Percentiles rank a stretch among this genome's conserved stretches.
Evolutionary conservation across 2,113 vertebrate genomes (phyloP).

Genomic region (Actinemys pallida): DNA sequence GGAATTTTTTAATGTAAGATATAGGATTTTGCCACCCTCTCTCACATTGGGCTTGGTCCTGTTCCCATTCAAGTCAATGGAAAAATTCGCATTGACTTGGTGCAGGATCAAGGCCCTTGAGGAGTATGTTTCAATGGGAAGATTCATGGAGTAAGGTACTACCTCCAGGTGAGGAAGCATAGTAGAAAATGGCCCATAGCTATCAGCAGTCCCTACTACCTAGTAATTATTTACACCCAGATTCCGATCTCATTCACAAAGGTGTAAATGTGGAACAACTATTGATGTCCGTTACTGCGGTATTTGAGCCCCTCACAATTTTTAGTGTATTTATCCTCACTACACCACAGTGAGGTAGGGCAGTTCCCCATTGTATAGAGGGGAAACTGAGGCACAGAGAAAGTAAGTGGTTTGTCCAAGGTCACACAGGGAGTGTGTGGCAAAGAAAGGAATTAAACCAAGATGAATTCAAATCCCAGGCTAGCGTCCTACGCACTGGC

Average conservation of each 20-base stretch:
- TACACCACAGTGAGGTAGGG: neutral
- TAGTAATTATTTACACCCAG: neutral
- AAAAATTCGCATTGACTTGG: neutral
- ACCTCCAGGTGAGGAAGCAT: fast-evolving
- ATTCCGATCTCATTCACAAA: fast-evolving
- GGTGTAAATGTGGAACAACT: fast-evolving
- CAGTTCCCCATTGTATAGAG: neutral
- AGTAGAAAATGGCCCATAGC: fast-evolving
- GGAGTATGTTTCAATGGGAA: fast-evolving
- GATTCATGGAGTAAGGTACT: neutral
- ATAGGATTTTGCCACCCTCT: fast-evolving
- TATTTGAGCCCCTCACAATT: neutral
- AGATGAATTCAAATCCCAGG: neutral
- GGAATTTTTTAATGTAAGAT: fast-evolving
- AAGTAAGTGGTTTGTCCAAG: neutral
- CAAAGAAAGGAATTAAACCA: neutral
- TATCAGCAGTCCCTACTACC: neutral
- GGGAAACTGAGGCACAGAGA: fast-evolving
- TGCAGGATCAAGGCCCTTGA: neutral
- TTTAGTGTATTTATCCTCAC: neutral
- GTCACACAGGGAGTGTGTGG: neutral
- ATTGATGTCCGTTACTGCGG: fast-evolving
- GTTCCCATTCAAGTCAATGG: neutral
- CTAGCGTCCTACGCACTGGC: neutral
- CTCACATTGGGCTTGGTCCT: fast-evolving